phyloP scores from a whole-genome alignment of 2,113 vertebrate genomes.

The Xiphophorus couchianus region DNA sequence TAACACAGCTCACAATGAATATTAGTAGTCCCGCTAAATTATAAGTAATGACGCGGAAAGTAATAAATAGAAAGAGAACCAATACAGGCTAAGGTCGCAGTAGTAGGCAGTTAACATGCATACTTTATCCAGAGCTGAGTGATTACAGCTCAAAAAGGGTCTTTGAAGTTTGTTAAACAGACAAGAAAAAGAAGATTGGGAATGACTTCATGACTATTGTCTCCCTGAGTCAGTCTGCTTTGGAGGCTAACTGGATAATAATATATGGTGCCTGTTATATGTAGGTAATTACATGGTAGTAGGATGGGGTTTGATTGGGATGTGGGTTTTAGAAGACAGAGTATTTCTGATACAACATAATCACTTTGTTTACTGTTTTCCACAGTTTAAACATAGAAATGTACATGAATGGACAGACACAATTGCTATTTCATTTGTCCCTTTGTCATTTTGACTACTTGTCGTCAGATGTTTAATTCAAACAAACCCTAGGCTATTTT shows the following conservation, averaged over 20 bases:
- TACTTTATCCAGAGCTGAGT: constrained; percentile 73
- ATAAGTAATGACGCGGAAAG: constrained; percentile 87
- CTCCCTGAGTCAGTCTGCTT: constrained; percentile 64
- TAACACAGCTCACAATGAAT: constrained; percentile 71
- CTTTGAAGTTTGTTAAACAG: constrained; percentile 67
- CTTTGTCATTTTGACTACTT: constrained; percentile 55
- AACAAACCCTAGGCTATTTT: constrained; percentile 67
- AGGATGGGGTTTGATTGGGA: constrained; percentile 22
- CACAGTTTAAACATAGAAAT: constrained; percentile 31
- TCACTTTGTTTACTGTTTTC: constrained; percentile 22
- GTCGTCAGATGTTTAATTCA: constrained; percentile 67
- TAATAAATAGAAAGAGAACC: constrained; percentile 85
- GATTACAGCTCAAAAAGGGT: constrained; percentile 65
- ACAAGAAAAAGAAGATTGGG: constrained; percentile 16
- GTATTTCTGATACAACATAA: constrained; percentile 21
- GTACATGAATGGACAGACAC: constrained; percentile 49
- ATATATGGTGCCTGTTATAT: constrained; percentile 26
- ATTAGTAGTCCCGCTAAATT: constrained; percentile 90
- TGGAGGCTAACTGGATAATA: constrained; percentile 30
- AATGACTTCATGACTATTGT: constrained; percentile 50
- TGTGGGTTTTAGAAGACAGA: constrained; percentile 23
- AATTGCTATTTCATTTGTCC: constrained; percentile 59
- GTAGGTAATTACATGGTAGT: constrained; percentile 18
- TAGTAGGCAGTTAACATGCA: constrained; percentile 72
- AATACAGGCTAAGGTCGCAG: constrained; percentile 64